Evolutionary conservation across 2,888 invertebrate species (phyloP).

Genomic region (Pinctada fucata): DNA sequence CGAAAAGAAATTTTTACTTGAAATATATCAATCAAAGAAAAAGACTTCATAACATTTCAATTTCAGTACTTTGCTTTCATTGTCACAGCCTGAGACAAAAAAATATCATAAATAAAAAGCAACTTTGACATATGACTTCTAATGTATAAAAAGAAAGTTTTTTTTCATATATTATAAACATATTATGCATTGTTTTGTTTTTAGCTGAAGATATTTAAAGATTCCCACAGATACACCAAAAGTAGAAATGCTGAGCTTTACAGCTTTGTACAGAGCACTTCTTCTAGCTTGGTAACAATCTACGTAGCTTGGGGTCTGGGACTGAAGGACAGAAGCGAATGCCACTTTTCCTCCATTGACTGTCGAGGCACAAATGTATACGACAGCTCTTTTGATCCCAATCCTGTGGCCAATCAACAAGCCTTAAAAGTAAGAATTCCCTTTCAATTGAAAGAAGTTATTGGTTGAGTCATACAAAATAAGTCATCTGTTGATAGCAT

Average conservation of each 20-base stretch:
- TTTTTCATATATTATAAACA: too few relatives aligned
- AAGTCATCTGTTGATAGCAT: background rate
- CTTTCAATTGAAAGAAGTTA: background rate
- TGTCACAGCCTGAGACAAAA: too few relatives aligned
- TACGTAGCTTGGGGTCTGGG: constrained; percentile 67
- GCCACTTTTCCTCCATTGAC: constrained; percentile 64
- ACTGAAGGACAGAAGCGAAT: constrained; percentile 60
- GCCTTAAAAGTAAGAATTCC: constrained; percentile 59
- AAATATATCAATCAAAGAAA: too few relatives aligned
- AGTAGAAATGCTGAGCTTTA: constrained; percentile 50
- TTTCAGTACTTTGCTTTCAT: too few relatives aligned
- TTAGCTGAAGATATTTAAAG: constrained; percentile 62
- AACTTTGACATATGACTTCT: too few relatives aligned
- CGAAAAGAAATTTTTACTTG: background rate
- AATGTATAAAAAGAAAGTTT: too few relatives aligned
- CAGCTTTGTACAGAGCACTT: constrained; percentile 54
- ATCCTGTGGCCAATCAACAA: constrained; percentile 61
- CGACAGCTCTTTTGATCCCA: constrained; percentile 66
- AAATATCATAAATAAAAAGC: too few relatives aligned
- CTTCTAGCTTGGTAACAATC: constrained; percentile 50
- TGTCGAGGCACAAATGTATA: constrained; percentile 61
- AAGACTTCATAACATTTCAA: too few relatives aligned
- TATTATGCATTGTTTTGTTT: background rate
- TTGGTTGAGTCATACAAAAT: background rate
- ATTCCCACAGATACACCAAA: constrained; percentile 58